Evolutionary conservation across 2,797 vertebrate genomes (phyloP).

Genomic region (Diplodus sargus): DNA sequence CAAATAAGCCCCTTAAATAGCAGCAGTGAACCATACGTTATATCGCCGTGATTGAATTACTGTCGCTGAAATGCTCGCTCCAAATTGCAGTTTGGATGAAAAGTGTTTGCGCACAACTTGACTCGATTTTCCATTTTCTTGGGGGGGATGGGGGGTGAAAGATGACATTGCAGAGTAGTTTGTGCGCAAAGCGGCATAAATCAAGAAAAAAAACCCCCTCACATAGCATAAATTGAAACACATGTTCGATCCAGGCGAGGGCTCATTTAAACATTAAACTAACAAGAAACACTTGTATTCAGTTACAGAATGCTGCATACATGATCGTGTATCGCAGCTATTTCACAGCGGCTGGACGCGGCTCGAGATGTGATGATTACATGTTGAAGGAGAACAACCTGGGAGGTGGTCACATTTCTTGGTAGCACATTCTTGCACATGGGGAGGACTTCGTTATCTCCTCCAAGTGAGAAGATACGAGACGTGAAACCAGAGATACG

Average conservation of each 20-base stretch:
- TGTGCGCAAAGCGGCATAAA: constrained; percentile 51
- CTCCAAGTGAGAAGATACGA: constrained; percentile 41
- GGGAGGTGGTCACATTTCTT: constrained; percentile 33
- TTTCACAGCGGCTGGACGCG: constrained; percentile 55
- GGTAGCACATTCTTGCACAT: constrained; percentile 52
- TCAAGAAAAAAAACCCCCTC: constrained; percentile 57
- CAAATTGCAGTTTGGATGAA: constrained; percentile 53
- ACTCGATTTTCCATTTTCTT: constrained; percentile 39
- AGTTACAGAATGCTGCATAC: constrained; percentile 35
- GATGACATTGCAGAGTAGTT: constrained; percentile 38
- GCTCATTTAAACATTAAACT: constrained; percentile 58
- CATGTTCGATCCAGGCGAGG: constrained; percentile 49
- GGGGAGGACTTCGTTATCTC: constrained; percentile 38
- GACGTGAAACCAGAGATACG: constrained; percentile 38
- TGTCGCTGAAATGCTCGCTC: constrained; percentile 51
- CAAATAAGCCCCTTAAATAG: constrained; percentile 33
- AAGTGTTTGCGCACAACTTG: constrained; percentile 35
- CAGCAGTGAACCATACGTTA: constrained; percentile 11
- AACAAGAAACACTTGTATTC: constrained; percentile 63
- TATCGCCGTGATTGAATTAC: constrained; percentile 43
- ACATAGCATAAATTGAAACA: constrained; percentile 68
- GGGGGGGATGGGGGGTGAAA: background rate
- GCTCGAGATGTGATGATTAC: constrained; percentile 52
- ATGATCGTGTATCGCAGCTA: constrained; percentile 45
- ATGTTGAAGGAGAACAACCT: constrained; percentile 32